Evolutionary conservation across 1,140 invertebrate species (phyloP), one percentile per base, ranked within the genome.

Genomic region (Muscidifurax raptorellus): DNA sequence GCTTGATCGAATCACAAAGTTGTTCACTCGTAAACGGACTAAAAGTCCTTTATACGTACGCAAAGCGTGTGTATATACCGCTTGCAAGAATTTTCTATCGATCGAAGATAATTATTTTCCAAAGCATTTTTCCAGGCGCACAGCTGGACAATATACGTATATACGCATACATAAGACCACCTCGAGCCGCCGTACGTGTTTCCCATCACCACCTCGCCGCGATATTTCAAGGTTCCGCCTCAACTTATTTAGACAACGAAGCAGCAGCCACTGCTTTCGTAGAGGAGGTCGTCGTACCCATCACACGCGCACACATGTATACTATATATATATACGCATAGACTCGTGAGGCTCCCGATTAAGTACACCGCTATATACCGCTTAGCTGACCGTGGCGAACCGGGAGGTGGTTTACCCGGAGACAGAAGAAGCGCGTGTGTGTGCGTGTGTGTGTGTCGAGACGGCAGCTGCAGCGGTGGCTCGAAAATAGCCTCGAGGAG

Each of bases 381-480:
- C 59, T 30, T 64, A n/a, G 85, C 88, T 89, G 89, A 89, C 89
- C 89, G 87, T 88, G 87, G 87, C 80, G 87, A 86, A 87, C 84
- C 86, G 87, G 89, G 89, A 89, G 89, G 89, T 91, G 89, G 89
- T 91, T 90, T 89, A 88, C 88, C 86, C 87, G 85, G 80, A 85
- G 86, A 7, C 25, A 75, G 28, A 82, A 47, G 59, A 44, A 59
- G 47, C 18, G 47, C 4, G 47, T 36, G 36, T 36, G 36, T 36
- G 36, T 40, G 36, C 10, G 36, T 40, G 36, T 40, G 36, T 40
- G 36, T 40, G 0, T 40, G 52, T n/a, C 52, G 52, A 87, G 85
- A 80, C 88, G 88, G 90, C 90, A 90, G 89, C 90, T 90, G 89
- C 89, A 87, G 32, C 88, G 80, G 84, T 85, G 86, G 82, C 83